Conservation (phyloP, 2,797 vertebrate species). For the Brotula barbata region DNA sequence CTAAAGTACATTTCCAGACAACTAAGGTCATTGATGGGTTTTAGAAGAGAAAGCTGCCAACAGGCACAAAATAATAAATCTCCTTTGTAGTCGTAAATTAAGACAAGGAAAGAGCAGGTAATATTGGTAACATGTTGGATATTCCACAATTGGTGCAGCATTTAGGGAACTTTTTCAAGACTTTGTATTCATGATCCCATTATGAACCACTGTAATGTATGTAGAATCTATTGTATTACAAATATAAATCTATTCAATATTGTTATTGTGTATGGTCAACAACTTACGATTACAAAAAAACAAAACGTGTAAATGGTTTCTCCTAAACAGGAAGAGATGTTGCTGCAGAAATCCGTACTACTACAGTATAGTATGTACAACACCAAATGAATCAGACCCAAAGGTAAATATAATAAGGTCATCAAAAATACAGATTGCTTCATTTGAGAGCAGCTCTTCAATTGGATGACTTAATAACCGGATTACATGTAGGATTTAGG, state of each 20-base stretch:
- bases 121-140: constrained; percentile 1
- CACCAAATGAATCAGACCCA: constrained; percentile 18
- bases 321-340: not conserved
- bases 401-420: constrained; percentile 45
- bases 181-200: no score
- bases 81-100: constrained; percentile 26
- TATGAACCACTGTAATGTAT: no score
- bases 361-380: constrained; percentile 36
- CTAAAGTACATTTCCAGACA: constrained; percentile 41
- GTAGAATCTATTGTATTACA: no score
- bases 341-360: constrained; percentile 21
- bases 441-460: constrained; percentile 27
- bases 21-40: constrained; percentile 24
- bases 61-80: constrained; percentile 37
- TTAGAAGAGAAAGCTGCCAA: constrained; percentile 26
- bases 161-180: constrained; percentile 16
- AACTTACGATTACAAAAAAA: constrained; percentile 1
- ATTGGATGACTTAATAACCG: constrained; percentile 47
- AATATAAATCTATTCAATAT: no score
- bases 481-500: constrained; percentile 41
- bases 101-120: constrained; percentile 30
- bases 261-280: not conserved
- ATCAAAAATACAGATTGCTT: constrained; percentile 40
- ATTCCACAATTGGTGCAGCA: constrained; percentile 8
- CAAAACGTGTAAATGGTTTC: constrained; percentile 5